Percentiles rank a stretch among this genome's conserved stretches.
phyloP scores from a whole-genome alignment of 2,888 invertebrate species.

The Opisthograptis luteolata region DNA sequence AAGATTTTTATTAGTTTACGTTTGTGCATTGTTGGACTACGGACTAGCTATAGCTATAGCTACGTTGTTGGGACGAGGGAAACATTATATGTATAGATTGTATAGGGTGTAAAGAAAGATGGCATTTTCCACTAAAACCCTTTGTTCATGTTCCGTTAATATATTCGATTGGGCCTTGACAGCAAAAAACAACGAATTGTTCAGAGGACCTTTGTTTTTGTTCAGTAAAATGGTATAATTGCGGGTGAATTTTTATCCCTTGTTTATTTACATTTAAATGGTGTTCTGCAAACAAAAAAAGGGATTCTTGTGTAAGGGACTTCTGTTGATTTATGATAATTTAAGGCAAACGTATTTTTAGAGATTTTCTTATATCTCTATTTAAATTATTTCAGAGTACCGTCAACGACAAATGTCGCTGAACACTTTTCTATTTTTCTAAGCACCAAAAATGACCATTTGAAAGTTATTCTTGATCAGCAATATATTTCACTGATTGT shows the following conservation, averaged over 20 bases:
- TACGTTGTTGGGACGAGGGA: too few relatives aligned
- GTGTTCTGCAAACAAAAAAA: slow-evolving; percentile 22
- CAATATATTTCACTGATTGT: too few relatives aligned
- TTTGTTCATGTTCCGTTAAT: slow-evolving; percentile 19
- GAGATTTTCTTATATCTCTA: slow-evolving; percentile 15
- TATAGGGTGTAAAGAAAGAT: too few relatives aligned
- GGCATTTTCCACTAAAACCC: slow-evolving; percentile 3
- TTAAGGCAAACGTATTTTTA: slow-evolving; percentile 12
- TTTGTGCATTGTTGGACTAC: too few relatives aligned
- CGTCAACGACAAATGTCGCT: too few relatives aligned
- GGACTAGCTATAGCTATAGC: too few relatives aligned
- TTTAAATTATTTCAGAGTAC: too few relatives aligned
- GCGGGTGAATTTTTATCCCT: slow-evolving; percentile 24
- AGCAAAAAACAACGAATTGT: slow-evolving; percentile 14
- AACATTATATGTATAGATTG: too few relatives aligned
- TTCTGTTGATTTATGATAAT: slow-evolving; percentile 26
- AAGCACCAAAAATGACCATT: too few relatives aligned
- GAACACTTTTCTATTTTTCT: too few relatives aligned
- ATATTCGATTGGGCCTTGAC: slow-evolving; percentile 21
- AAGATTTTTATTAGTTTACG: too few relatives aligned
- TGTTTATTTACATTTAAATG: slow-evolving; percentile 38
- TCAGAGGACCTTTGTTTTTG: slow-evolving; percentile 26
- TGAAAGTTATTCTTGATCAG: too few relatives aligned
- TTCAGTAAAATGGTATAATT: slow-evolving; percentile 30
- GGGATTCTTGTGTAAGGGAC: slow-evolving; percentile 13